Base-by-base conservation (phyloP, 2,113 vertebrate genomes). In the Carollia perspicillata region DNA sequence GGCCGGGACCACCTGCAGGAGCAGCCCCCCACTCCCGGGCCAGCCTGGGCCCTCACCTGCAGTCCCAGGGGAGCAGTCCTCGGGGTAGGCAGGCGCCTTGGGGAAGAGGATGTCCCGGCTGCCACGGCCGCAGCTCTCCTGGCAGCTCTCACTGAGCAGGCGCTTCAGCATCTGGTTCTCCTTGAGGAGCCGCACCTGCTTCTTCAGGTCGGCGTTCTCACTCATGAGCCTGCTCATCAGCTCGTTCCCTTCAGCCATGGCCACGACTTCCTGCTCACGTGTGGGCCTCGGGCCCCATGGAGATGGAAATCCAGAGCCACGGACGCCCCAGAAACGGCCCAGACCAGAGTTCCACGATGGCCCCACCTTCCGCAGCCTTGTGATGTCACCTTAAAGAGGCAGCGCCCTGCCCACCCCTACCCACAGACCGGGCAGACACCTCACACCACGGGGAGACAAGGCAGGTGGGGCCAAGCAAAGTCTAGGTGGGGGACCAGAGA, bases 171-270 rank as follows among this genome's bases (percentile, higher is more conserved):
- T 96, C 91, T 97, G 97, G 60, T 97, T 98, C 94, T 98, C 98
- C 96, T 96, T 97, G 51, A 97, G 17, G 4, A 98, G 94, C 7
- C 97, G 93, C 79, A 98, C 97, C 95, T 98, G 97, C 92, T 97
- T 97, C 96, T 98, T 98, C 30, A 98, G 96, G 66, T 97, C 95
- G 0, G 96, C 96, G 0, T 98, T 98, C 97, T 98, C 97, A 0
- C 87, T 96, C 98, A 97, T 40, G 20, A 98, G 96, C 74, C 95
- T 75, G 95, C 14, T 95, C 96, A 95, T 95, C 51, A 97, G 86
- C 81, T 97, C 95, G 0, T 91, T 71, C 0, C 97, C 95, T 69
- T 97, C 97, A 0, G 96, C 94, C 97, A 97, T 98, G 42, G 72
- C 47, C 72, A 0, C 2, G 53, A 4, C 81, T 78, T 65, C 44